Percentiles rank a stretch among this genome's conserved stretches.
Evolutionary conservation across 2,888 invertebrate species (phyloP).

Genomic region (Silvanus unidentatus): DNA sequence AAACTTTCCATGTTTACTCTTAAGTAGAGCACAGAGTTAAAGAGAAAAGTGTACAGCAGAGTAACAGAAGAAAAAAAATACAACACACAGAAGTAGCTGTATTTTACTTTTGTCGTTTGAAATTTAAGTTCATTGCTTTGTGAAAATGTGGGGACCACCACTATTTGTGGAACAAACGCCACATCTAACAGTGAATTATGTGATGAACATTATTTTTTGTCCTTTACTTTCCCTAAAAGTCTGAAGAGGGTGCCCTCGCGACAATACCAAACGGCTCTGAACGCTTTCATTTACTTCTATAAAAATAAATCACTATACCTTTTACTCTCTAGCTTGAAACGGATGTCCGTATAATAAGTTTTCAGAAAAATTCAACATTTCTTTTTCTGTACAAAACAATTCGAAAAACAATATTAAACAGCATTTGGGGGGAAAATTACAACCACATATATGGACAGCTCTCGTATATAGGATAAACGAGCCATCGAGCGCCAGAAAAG

Average conservation of each 20-base stretch:
- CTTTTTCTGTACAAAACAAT: constrained; percentile 1
- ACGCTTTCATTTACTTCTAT: constrained; percentile 26
- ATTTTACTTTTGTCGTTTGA: constrained; percentile 18
- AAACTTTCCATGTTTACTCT: too few relatives aligned
- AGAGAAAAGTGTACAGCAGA: too few relatives aligned
- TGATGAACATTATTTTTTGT: constrained; percentile 26
- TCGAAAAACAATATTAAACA: constrained; percentile 2
- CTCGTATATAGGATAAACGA: too few relatives aligned
- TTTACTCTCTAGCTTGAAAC: constrained; percentile 16
- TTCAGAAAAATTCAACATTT: constrained; percentile 17
- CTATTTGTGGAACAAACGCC: constrained; percentile 21
- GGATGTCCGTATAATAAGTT: constrained; percentile 23
- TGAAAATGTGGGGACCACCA: constrained; percentile 15
- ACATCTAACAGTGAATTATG: constrained; percentile 26
- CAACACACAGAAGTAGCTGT: neutral
- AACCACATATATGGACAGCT: too few relatives aligned
- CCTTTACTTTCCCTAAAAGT: constrained; percentile 21
- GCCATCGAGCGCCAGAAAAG: too few relatives aligned
- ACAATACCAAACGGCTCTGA: constrained; percentile 21
- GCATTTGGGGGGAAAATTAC: too few relatives aligned
- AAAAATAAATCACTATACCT: constrained; percentile 25
- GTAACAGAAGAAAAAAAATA: too few relatives aligned
- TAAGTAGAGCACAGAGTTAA: too few relatives aligned
- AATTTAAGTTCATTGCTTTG: constrained; percentile 24
- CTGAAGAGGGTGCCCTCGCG: constrained; percentile 22